Evolutionary conservation across 2,888 invertebrate genomes (phyloP).

Genomic region (Eristalis arbustorum): DNA sequence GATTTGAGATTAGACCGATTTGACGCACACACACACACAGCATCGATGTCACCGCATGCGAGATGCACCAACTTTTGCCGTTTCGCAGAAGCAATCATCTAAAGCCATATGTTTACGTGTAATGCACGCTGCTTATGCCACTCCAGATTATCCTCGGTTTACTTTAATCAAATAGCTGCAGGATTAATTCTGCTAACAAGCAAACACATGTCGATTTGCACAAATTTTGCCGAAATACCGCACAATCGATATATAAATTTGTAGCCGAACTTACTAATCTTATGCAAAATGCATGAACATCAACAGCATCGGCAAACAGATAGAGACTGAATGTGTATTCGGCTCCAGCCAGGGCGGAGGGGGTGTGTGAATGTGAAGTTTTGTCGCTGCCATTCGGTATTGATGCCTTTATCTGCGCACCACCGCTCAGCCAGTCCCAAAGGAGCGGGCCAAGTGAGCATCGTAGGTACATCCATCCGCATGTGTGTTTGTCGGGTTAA

Average conservation of each 20-base stretch:
- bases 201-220: constrained; percentile 2
- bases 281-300: constrained; percentile 20
- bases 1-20: too few species aligned
- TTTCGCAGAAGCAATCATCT: not conserved
- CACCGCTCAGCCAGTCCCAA: not conserved
- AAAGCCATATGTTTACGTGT: not conserved
- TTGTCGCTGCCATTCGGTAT: constrained; percentile 3
- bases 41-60: not conserved
- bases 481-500: constrained; percentile 12
- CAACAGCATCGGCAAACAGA: constrained; percentile 16
- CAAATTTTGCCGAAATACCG: constrained; percentile 4
- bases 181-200: constrained; percentile 18
- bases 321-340: not conserved
- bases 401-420: not conserved
- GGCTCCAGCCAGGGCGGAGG: not conserved
- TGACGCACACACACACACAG: too few species aligned
- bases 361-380: not conserved
- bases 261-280: constrained; percentile 1
- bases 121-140: not conserved
- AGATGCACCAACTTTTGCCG: not conserved
- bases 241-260: constrained; percentile 23
- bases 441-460: not conserved
- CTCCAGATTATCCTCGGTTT: constrained; percentile 6
- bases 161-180: constrained; percentile 17
- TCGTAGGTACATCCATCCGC: not conserved